Evolutionary conservation across 2,888 invertebrate species (phyloP).

Genomic region (Limnephilus auricula): DNA sequence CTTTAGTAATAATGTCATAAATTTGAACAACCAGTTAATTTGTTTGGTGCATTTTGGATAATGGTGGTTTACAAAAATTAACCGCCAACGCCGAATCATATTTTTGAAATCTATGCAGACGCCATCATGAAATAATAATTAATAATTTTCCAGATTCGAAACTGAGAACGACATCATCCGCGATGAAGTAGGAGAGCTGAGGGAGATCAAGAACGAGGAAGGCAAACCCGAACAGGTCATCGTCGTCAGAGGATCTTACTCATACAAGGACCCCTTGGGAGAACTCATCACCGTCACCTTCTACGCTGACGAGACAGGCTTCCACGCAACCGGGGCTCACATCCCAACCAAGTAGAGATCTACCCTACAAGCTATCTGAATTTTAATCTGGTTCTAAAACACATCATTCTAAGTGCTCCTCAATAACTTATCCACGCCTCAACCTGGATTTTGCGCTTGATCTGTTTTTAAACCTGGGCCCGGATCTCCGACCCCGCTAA

Average conservation of each 20-base stretch:
- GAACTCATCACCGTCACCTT: conserved; percentile 76
- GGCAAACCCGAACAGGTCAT: conserved; percentile 78
- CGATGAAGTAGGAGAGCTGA: conserved; percentile 75
- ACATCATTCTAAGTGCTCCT: background rate
- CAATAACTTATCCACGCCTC: background rate
- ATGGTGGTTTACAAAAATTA: background rate
- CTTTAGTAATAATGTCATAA: too few species aligned
- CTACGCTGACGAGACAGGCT: conserved; percentile 81
- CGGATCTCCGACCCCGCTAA: conserved; percentile 4
- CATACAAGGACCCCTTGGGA: conserved; percentile 78
- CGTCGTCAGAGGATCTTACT: conserved; percentile 79
- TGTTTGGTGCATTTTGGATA: background rate
- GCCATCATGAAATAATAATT: background rate
- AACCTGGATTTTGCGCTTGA: background rate
- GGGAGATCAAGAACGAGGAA: conserved; percentile 75
- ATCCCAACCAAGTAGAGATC: conserved; percentile 77
- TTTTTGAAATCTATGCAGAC: background rate
- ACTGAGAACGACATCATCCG: conserved; percentile 78
- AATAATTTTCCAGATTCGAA: conserved; percentile 72
- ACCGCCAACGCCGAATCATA: background rate
- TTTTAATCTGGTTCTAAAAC: background rate
- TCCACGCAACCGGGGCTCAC: conserved; percentile 79
- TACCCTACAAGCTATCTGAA: conserved; percentile 51
- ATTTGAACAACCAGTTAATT: background rate
- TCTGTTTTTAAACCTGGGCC: background rate